Evolutionary conservation across 92 coral and sea anemone genomes (phyloP), one percentile per base, ranked within the genome.

Genomic region (Parazoanthus atlanticus): DNA sequence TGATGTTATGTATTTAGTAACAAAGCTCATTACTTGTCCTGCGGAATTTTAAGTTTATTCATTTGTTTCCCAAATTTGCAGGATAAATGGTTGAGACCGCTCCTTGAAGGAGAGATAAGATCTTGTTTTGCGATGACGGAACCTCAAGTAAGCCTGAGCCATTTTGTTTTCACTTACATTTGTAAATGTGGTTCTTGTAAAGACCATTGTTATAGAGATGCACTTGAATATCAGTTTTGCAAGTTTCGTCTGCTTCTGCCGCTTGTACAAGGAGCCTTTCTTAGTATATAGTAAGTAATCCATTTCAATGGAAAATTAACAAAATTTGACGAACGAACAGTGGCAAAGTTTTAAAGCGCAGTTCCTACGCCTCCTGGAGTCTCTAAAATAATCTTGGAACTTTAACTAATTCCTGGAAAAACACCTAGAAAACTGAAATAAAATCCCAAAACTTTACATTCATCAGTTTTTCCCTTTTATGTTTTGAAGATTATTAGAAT

Each of bases 71-170:
- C 29, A 43, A 34, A 15, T 36, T 73, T 78, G 47, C 85, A 96
- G 99, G 95, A 92, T 8, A 86, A 52, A 58, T 96, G 99, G 99
- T 85, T 96, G 79, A 88, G 49, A 16, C 98, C 99, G n/a, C 94
- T 96, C 38, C 91, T 96, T 89, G 98, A 93, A 2, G 99, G 99
- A 3, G 83, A 91, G 88, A 96, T 96, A 79, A 88, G 99, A 61
- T 96, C 99, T 21, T 96, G 99, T 33, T 96, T 96, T 84, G 99
- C 99, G 3, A 96, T 96, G 99, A 96, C 99, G 3, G 99, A 96
- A 85, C 99, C 99, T 1, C 91, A 90, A 86, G 99, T 95, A 86
- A 41, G 75, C 30, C 16, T 72, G 74, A 6, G 11, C 65, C 36
- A 3, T n/a, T 74, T 47, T 2, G 21, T 25, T 71, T 85, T 40